Base-by-base conservation (phyloP, 2,888 invertebrate species). In the Melinopterus prodromus region DNA sequence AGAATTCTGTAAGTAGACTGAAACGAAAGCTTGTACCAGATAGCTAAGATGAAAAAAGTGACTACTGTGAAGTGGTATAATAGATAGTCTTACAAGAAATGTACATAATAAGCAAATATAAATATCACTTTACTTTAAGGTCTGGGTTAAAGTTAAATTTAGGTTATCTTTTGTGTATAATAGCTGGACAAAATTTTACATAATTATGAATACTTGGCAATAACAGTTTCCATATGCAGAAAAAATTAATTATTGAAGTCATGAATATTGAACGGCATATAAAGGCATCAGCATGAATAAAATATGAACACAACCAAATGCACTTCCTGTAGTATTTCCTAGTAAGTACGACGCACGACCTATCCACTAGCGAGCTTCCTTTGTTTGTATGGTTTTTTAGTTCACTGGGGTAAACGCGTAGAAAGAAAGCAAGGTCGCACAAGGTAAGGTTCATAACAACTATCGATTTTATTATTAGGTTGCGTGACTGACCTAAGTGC, bases 361-460 rank as follows among this genome's bases (percentile, higher is more conserved):
- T 53, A 53, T 53, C 53, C 53, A 53, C 12, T 9, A 53, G 53
- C 53, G 12, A 12, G 5, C 53, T 7, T 53, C 53, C 53, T 53
- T 53, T 53, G 12, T 53, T 53, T 53, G 12, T 53, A 53, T 53
- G 53, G 53, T 53, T 53, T 53, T 53, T 6, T 53, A 53, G 12
- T 53, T 53, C 53, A 53, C 53, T 53, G 53, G 53, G 53, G 53
- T 53, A 53, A 53, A 53, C 53, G 53, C 53, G 53, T 53, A 53
- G 53, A 53, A 53, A 53, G 53, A 53, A 53, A 53, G 53, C 53
- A 53, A 53, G 53, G 53, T 12, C 53, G 53, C 12, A 53, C 53
- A 53, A 53, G 53, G 53, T 53, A 53, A 53, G 12, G 53, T 53
- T 53, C 53, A 53, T 53, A 53, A 53, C 12, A 53, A 12, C 7